Conservation (phyloP, 2,113 vertebrate species). For the Oncorhynchus kisutch region DNA sequence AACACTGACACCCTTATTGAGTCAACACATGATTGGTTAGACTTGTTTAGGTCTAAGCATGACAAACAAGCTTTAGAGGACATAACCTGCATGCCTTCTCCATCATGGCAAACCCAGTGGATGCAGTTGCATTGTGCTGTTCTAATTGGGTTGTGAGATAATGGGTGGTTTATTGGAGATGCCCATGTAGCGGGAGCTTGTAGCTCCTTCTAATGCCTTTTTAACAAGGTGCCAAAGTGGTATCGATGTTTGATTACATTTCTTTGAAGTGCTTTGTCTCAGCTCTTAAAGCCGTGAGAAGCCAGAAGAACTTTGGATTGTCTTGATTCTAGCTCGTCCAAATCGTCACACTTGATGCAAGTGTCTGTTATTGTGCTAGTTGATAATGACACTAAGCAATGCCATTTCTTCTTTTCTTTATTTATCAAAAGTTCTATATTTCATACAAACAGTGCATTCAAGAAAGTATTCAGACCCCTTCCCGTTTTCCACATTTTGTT, state of each 20-base stretch:
- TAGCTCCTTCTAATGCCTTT: slow-evolving; percentile 46
- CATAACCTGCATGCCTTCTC: background rate
- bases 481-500: too few species aligned
- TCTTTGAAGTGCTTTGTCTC: slow-evolving; percentile 25
- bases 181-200: slow-evolving; percentile 30
- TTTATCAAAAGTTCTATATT: too few species aligned
- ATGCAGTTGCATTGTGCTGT: slow-evolving; percentile 5
- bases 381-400: too few species aligned
- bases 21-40: background rate
- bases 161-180: slow-evolving; percentile 41
- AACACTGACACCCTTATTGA: background rate
- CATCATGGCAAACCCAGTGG: too few species aligned
- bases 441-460: too few species aligned
- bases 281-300: background rate
- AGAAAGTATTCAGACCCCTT: too few species aligned
- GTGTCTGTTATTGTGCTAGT: background rate
- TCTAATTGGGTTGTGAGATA: slow-evolving; percentile 58
- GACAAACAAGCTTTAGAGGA: background rate
- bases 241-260: slow-evolving; percentile 57
- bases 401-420: too few species aligned
- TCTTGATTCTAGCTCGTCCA: background rate
- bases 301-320: background rate
- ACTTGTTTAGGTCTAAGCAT: background rate
- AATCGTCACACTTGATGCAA: background rate
- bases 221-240: slow-evolving; percentile 34